Conservation (phyloP, 2,797 vertebrate genomes). For the Oreochromis grahami region DNA sequence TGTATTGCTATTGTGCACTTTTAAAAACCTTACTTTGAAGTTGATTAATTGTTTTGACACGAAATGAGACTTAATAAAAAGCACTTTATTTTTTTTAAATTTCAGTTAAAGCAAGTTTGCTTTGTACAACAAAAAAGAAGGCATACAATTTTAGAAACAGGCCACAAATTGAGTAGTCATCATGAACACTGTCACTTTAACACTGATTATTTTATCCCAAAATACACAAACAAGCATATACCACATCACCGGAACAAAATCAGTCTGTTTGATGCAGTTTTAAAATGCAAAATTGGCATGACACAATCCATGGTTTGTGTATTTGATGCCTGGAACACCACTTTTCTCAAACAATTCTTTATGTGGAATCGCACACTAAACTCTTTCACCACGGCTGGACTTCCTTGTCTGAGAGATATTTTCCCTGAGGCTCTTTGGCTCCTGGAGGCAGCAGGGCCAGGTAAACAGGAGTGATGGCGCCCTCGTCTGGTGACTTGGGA, state of each 20-base stretch:
- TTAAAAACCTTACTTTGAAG: not conserved
- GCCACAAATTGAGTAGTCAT: accelerated
- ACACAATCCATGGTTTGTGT: accelerated
- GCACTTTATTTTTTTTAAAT: accelerated
- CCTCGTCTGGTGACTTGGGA: constrained; percentile 84
- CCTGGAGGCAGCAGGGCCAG: constrained; percentile 83
- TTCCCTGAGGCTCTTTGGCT: constrained; percentile 82
- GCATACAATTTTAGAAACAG: accelerated
- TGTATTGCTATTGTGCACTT: not conserved
- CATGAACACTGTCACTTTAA: not conserved
- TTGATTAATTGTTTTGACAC: not conserved
- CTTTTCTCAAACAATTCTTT: not conserved
- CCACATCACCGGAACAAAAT: no score
- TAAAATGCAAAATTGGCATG: no score
- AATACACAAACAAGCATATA: no score
- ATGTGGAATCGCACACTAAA: not conserved
- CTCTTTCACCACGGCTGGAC: constrained; percentile 81
- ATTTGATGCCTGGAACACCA: not conserved
- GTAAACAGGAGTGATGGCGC: constrained; percentile 85
- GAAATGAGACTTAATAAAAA: not conserved
- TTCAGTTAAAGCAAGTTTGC: not conserved
- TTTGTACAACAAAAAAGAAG: not conserved
- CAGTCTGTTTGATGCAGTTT: no score
- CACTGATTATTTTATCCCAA: accelerated
- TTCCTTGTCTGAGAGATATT: constrained; percentile 80